phyloP scores from a whole-genome alignment of 2,113 vertebrate species.

The Cheirogaleus medius region DNA sequence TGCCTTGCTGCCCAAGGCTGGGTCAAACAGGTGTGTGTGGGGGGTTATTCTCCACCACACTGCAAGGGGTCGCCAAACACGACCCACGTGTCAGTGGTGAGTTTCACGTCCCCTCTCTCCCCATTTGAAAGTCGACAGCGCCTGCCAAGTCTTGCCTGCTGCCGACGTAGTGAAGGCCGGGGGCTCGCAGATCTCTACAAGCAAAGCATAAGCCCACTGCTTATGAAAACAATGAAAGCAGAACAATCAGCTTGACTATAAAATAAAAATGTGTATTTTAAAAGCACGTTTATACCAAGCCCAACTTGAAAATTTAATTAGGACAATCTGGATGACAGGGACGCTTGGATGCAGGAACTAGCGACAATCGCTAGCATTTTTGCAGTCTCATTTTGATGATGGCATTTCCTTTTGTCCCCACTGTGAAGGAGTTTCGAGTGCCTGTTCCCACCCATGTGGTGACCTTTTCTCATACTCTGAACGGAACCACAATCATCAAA shows the following conservation, averaged over 20 bases:
- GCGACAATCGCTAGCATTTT: neutral
- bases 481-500: neutral
- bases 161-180: conserved; percentile 80
- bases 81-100: conserved; percentile 79
- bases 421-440: neutral
- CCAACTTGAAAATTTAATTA: neutral
- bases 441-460: neutral
- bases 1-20: conserved; percentile 81
- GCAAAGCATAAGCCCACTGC: neutral
- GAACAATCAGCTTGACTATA: neutral
- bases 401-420: neutral
- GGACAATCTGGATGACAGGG: neutral
- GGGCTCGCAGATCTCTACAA: conserved; percentile 80
- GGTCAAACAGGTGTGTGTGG: conserved; percentile 80
- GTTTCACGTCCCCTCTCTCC: neutral
- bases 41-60: conserved; percentile 82
- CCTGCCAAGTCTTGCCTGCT: conserved; percentile 82
- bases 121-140: conserved; percentile 78
- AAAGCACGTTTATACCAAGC: neutral
- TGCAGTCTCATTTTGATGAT: neutral
- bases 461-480: neutral
- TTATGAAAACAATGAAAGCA: neutral
- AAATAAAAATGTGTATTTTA: neutral
- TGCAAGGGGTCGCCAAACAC: conserved; percentile 82
- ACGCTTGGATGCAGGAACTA: neutral